phyloP scores from a whole-genome alignment of 2,113 vertebrate species.

The Aix galericulata region DNA sequence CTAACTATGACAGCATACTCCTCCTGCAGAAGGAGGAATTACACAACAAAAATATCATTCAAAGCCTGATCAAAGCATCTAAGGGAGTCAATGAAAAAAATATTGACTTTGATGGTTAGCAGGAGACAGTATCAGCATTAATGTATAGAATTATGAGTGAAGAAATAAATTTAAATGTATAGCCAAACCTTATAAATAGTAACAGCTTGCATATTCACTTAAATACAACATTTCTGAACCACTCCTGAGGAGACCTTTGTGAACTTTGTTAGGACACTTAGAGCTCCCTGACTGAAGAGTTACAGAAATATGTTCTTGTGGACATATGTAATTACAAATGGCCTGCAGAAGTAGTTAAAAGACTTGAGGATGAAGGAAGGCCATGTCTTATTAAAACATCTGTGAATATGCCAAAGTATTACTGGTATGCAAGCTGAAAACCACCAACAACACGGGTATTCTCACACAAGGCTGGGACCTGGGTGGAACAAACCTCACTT shows the following conservation, averaged over 20 bases:
- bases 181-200: neutral
- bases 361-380: neutral
- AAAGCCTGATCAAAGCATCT: neutral
- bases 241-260: neutral
- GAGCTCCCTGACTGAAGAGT: neutral
- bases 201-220: neutral
- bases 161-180: neutral
- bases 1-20: rapidly evolving
- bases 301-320: neutral
- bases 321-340: neutral
- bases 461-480: neutral
- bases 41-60: neutral
- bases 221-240: neutral
- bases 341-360: neutral
- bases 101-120: neutral
- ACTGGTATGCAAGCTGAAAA: neutral
- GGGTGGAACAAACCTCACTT: neutral
- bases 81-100: neutral
- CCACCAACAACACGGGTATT: neutral
- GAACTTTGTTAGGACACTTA: neutral
- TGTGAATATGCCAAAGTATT: neutral
- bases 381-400: neutral
- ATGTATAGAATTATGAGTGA: neutral
- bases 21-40: neutral
- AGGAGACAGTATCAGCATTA: neutral